These are phyloP conservation scores for Coelopa frigida DNA, from an alignment of 1,140 invertebrate genomes.

Conservation along the genomic window DNA sequence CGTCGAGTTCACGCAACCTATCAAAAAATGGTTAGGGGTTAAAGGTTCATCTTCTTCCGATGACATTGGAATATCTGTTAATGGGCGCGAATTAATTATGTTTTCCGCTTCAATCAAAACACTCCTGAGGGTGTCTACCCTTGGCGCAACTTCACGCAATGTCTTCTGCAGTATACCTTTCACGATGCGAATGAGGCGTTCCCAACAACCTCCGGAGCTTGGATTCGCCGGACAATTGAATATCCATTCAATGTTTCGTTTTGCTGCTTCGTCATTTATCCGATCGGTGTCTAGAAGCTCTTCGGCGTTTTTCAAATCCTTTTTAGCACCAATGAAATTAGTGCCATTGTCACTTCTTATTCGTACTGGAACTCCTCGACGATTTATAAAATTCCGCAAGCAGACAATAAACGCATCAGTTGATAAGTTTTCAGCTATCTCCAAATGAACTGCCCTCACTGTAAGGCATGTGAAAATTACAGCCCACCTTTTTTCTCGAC, in stretches of 20 bases:
- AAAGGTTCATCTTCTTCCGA: conserved; percentile 21
- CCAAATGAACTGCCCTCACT: conserved; percentile 34
- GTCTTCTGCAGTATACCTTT: conserved; percentile 1
- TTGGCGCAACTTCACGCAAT: not conserved
- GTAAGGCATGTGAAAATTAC: conserved; percentile 39
- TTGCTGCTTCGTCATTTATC: not conserved
- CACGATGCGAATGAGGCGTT: conserved; percentile 20
- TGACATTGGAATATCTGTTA: conserved; percentile 28
- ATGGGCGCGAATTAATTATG: conserved; percentile 28
- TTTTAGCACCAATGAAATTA: conserved; percentile 23
- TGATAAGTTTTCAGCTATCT: conserved; percentile 26
- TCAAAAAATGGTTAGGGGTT: conserved; percentile 32
- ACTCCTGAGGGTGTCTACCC: conserved; percentile 9
- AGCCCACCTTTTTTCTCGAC: conserved; percentile 36
- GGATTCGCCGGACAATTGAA: conserved; percentile 29
- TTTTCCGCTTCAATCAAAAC: conserved; percentile 27
- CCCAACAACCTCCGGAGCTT: conserved; percentile 21
- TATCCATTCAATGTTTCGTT: conserved; percentile 17
- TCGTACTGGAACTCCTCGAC: conserved; percentile 17
- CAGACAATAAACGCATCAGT: conserved; percentile 40
- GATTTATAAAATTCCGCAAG: conserved; percentile 33
- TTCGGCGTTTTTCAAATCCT: conserved; percentile 4
- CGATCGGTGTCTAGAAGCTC: not conserved
- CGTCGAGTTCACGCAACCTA: conserved; percentile 12
- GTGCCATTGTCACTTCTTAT: conserved; percentile 27